A percentile compares a stretch with the other conserved stretches of the same genome.
Evolutionary conservation across 2,888 invertebrate genomes (phyloP).

Genomic region (Entomobrya multifasciata): DNA sequence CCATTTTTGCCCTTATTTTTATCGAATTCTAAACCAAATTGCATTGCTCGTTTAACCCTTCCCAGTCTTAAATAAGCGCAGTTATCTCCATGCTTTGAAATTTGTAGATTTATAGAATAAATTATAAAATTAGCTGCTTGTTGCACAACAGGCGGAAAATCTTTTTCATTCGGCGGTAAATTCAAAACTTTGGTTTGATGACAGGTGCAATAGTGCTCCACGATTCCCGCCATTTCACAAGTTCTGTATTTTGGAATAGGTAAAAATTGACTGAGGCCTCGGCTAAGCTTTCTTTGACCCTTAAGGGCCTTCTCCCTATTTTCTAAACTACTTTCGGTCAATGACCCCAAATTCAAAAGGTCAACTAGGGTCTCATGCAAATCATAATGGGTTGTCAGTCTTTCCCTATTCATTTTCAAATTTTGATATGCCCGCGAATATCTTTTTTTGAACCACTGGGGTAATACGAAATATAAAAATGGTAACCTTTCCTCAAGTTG

Average conservation of each 20-base stretch:
- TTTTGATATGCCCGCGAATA: slow-evolving; percentile 84
- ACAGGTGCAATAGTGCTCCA: slow-evolving; percentile 58
- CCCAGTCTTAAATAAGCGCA: slow-evolving; percentile 86
- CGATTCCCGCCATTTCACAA: slow-evolving; percentile 55
- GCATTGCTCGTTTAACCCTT: not conserved
- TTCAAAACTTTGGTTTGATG: slow-evolving; percentile 81
- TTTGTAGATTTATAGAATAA: slow-evolving; percentile 85
- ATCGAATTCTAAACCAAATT: not conserved
- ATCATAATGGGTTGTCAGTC: slow-evolving; percentile 89
- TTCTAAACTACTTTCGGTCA: slow-evolving; percentile 19
- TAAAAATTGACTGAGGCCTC: slow-evolving; percentile 54
- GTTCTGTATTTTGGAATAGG: slow-evolving; percentile 17
- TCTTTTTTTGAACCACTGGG: slow-evolving; percentile 83
- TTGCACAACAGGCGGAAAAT: slow-evolving; percentile 83
- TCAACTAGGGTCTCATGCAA: slow-evolving; percentile 90
- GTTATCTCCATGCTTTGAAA: slow-evolving; percentile 82
- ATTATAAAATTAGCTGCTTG: slow-evolving; percentile 86
- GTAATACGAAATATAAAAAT: slow-evolving; percentile 86
- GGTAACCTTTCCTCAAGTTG: slow-evolving; percentile 75
- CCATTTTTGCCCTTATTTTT: too few relatives aligned
- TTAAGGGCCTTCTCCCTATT: slow-evolving; percentile 8
- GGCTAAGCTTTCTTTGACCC: slow-evolving; percentile 27
- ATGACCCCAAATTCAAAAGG: slow-evolving; percentile 83
- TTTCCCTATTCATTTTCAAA: slow-evolving; percentile 81
- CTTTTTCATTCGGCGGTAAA: too few relatives aligned